Evolutionary conservation across 2,888 invertebrate genomes (phyloP), one percentile per base, ranked within the genome.

Genomic region (Amphimallon solstitiale): DNA sequence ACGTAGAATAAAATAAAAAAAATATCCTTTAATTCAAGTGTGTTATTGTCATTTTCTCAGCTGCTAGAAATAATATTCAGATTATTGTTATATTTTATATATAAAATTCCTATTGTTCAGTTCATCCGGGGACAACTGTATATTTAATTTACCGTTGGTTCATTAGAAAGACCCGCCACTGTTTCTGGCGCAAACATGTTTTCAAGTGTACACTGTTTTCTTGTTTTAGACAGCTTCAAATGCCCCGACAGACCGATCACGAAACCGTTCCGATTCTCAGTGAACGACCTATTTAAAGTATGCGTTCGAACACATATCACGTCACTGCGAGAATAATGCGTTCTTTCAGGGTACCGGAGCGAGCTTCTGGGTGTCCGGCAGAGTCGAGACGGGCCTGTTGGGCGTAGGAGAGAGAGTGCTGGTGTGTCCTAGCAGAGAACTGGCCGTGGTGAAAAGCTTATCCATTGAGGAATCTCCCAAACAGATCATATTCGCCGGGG

Each of bases 271-370:
- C 87, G 99, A 17, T 87, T 97, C 83, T 93, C 94, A n/a, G 88
- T 99, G 0, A 93, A 93, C 79, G 99, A 99, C 84, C 91, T 98
- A 69, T 97, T 92, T 81, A 98, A 98, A 84, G 94, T 95, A 15
- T 89, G 48, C 29, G 12, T 17, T 37, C 0, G 34, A 52, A 38
- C 19, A 21, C 19, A 21, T 95, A 9, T 89, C 91, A 0, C 97
- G 96, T 1, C 88, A 92, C 35, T 87, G 97, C 67, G 95, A 95
- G 81, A 17, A 92, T 38, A 45, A 48, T 66, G 38, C 40, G 66
- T 5, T 40, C 43, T 45, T 60, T 1, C 66, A 83, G 85, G 93
- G 95, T 1, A 91, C 92, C 10, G 93, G 94, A 0, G 90, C 94
- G n/a, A 94, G 93, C 0, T 92, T 96, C 77, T 94, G 94, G 81